Conservation (phyloP, 2,888 invertebrate species). For the Malthinus seriepunctatus region DNA sequence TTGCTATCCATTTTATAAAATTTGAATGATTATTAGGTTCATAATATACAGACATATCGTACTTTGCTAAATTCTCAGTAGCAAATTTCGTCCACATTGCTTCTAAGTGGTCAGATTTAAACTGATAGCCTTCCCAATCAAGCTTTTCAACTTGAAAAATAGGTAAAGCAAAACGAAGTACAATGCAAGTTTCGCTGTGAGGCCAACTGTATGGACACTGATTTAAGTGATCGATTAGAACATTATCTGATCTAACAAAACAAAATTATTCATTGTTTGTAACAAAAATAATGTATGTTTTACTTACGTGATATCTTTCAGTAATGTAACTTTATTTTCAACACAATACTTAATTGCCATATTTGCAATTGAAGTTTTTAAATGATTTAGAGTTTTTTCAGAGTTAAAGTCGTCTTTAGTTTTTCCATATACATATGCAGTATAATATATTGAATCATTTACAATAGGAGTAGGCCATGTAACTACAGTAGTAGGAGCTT, state of each 20-base stretch:
- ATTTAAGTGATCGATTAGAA: conserved; percentile 22
- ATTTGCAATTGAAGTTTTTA: conserved; percentile 21
- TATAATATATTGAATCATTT: conserved; percentile 20
- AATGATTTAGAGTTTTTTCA: not conserved
- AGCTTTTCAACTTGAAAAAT: conserved; percentile 19
- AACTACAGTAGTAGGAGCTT: conserved; percentile 17
- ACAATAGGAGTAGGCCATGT: conserved; percentile 29
- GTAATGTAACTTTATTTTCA: conserved; percentile 12
- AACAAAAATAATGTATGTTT: no score
- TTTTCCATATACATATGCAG: conserved; percentile 16
- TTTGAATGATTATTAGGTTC: conserved; percentile 17
- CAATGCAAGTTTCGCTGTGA: conserved; percentile 22
- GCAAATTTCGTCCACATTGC: conserved; percentile 33
- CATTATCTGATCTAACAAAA: conserved; percentile 20
- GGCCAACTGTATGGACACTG: conserved; percentile 33
- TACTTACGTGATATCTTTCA: conserved; percentile 28
- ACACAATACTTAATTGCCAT: conserved; percentile 31
- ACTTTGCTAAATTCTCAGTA: conserved; percentile 11
- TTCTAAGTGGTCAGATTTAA: conserved; percentile 23
- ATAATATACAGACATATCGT: conserved; percentile 17
- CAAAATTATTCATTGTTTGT: no score
- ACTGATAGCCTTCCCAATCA: conserved; percentile 25
- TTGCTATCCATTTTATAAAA: conserved; percentile 21
- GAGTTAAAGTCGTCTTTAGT: conserved; percentile 8
- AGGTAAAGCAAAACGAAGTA: conserved; percentile 31